These are phyloP conservation scores for Saguinus imperator DNA, from an alignment of 2,113 vertebrate genomes.

Conservation along the genomic window DNA sequence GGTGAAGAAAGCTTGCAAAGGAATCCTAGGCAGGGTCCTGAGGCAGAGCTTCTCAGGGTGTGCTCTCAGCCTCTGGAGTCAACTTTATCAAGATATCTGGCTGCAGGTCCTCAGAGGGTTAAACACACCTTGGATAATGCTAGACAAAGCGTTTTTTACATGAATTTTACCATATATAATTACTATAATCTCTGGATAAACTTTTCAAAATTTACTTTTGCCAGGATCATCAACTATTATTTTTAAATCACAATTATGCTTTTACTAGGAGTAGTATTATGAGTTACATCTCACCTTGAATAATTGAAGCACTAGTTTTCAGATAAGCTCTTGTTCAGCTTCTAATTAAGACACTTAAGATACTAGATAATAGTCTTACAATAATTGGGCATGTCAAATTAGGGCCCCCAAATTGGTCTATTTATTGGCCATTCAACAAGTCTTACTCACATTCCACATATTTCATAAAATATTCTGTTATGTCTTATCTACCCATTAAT, in stretches of 20 bases:
- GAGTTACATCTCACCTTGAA: not conserved
- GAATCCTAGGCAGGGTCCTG: not conserved
- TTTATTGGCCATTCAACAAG: not conserved
- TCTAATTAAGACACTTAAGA: not conserved
- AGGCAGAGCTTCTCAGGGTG: too few relatives aligned
- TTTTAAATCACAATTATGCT: not conserved
- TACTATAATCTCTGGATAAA: not conserved
- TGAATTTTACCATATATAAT: not conserved
- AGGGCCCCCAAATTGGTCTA: not conserved
- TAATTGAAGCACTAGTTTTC: not conserved
- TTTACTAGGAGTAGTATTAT: not conserved
- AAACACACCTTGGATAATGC: not conserved
- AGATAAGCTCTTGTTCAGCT: not conserved
- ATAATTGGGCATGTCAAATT: not conserved
- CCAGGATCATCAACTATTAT: not conserved
- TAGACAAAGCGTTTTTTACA: not conserved
- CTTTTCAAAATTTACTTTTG: constrained; percentile 17
- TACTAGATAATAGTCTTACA: not conserved
- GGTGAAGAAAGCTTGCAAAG: not conserved
- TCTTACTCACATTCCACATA: not conserved
- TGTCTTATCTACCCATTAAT: not conserved
- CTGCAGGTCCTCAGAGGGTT: not conserved
- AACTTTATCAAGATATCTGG: not conserved
- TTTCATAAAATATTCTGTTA: not conserved
- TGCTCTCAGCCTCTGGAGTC: not conserved